Evolutionary conservation across 2,113 vertebrate genomes (phyloP).

Genomic region (Strix aluco): DNA sequence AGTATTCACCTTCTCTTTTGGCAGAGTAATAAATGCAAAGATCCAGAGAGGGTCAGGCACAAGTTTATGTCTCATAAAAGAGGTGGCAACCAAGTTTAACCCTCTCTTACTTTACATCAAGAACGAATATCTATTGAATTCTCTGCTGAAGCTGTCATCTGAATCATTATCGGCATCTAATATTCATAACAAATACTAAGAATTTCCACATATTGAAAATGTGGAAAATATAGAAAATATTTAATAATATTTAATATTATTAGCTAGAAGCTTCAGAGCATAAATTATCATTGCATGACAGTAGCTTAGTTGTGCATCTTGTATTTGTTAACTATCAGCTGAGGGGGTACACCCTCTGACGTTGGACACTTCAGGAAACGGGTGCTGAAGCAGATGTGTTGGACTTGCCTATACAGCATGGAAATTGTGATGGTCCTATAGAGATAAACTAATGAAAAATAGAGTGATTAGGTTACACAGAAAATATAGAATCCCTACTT

Average conservation of each 20-base stretch:
- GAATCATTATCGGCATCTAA: not conserved
- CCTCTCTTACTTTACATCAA: not conserved
- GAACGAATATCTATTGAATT: not conserved
- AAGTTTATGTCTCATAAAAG: not conserved
- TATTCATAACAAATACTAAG: not conserved
- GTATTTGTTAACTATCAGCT: not conserved
- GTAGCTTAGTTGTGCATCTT: not conserved
- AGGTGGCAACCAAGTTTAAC: not conserved
- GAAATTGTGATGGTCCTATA: not conserved
- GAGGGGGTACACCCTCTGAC: not conserved
- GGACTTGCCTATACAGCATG: not conserved
- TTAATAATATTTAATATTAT: not conserved
- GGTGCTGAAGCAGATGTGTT: rapidly evolving
- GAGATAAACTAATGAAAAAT: not conserved
- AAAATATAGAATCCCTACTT: not conserved
- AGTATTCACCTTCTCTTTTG: not conserved
- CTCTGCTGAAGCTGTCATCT: not conserved
- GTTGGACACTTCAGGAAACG: rapidly evolving
- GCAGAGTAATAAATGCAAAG: not conserved
- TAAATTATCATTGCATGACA: not conserved
- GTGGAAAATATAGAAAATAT: not conserved
- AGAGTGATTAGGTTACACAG: not conserved
- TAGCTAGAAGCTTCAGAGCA: not conserved
- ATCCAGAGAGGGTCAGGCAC: not conserved
- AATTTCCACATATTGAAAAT: not conserved